Percentiles rank a stretch among this genome's conserved stretches.
Conservation (phyloP, 2,113 vertebrate species). For the Sturnus vulgaris region DNA sequence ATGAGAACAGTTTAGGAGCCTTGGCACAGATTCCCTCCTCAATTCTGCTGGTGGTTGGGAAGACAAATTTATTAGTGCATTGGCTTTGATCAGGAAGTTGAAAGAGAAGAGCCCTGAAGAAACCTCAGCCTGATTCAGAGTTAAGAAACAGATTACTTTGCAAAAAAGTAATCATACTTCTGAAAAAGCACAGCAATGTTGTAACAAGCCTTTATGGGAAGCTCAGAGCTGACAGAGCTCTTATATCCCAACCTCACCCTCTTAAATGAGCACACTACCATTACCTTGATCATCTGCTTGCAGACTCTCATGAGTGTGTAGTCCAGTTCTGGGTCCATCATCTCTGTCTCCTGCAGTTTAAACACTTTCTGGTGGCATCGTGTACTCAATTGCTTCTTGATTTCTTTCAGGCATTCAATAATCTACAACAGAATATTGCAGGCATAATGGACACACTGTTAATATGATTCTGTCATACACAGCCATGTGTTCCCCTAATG, state of each 20-base stretch:
- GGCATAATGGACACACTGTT: not conserved
- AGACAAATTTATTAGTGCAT: not conserved
- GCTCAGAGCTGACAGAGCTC: not conserved
- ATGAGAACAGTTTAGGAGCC: not conserved
- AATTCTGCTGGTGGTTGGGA: not conserved
- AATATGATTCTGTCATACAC: not conserved
- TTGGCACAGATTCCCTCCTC: not conserved
- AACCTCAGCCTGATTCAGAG: not conserved
- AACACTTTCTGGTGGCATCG: conserved; percentile 93
- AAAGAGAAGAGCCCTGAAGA: not conserved
- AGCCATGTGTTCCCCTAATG: not conserved
- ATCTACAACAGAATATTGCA: conserved; percentile 72
- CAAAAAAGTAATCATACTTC: not conserved
- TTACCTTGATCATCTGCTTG: conserved; percentile 97
- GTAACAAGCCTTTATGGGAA: not conserved
- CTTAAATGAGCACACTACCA: not conserved
- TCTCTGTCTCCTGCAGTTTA: conserved; percentile 93
- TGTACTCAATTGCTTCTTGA: conserved; percentile 81
- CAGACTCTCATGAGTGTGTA: conserved; percentile 96
- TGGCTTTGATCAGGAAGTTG: not conserved
- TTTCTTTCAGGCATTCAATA: conserved; percentile 95
- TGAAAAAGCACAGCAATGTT: not conserved
- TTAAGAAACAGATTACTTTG: not conserved
- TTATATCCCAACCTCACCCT: not conserved
- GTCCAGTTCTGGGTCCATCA: conserved; percentile 95